These are phyloP conservation scores for Strix uralensis DNA, from an alignment of 2,113 vertebrate genomes.

Conservation along the genomic window DNA sequence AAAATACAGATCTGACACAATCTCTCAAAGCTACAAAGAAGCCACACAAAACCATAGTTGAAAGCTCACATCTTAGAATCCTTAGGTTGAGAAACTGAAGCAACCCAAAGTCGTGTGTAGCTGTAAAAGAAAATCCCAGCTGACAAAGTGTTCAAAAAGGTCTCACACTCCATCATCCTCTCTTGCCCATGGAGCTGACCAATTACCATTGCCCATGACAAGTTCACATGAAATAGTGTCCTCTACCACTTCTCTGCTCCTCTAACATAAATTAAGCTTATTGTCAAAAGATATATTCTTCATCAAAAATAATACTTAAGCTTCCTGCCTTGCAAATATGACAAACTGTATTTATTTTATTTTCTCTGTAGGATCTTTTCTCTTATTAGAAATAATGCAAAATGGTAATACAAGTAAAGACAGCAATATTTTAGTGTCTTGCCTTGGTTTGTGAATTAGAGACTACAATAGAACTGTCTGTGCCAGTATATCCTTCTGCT, in stretches of 20 bases:
- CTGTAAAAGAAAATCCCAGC: not conserved
- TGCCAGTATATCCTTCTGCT: not conserved
- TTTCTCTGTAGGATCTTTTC: not conserved
- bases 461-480: not conserved
- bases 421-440: not conserved
- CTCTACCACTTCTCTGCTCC: not conserved
- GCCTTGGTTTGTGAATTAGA: not conserved
- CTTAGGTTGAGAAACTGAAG: not conserved
- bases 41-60: not conserved
- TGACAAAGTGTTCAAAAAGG: not conserved
- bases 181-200: not conserved
- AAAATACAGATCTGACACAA: not conserved
- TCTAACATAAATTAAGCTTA: not conserved
- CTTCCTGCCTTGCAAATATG: not conserved
- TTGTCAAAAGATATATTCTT: not conserved
- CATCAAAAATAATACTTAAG: not conserved
- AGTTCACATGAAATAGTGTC: not conserved
- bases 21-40: not conserved
- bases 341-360: not conserved
- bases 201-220: not conserved
- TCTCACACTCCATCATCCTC: not conserved
- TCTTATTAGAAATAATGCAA: not conserved
- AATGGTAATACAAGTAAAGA: not conserved
- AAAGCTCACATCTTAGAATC: not conserved
- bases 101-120: not conserved